phyloP scores from a whole-genome alignment of 2,888 invertebrate species.

The Chymomyza caudatula region DNA sequence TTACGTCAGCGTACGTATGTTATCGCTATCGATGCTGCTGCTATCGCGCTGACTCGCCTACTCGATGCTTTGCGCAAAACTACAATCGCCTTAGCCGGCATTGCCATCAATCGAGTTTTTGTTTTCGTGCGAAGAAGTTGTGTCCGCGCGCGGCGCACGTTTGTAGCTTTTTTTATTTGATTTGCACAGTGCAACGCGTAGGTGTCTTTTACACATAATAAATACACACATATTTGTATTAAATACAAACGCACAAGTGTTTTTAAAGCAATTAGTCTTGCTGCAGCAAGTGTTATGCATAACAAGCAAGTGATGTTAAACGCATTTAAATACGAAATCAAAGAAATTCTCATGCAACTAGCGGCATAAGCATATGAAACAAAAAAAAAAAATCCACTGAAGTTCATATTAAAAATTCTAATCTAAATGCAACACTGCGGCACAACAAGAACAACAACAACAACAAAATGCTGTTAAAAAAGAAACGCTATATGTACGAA shows the following conservation, averaged over 20 bases:
- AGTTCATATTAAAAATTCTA: conserved; percentile 35
- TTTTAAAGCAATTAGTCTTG: conserved; percentile 5
- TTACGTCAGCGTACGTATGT: background rate
- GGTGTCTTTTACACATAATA: background rate
- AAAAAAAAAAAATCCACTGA: conserved; percentile 30
- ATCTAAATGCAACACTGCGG: conserved; percentile 57
- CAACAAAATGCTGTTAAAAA: conserved; percentile 73
- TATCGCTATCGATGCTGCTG: background rate
- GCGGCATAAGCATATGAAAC: conserved; percentile 30
- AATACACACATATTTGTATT: background rate
- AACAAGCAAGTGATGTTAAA: conserved; percentile 41
- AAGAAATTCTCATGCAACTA: conserved; percentile 14
- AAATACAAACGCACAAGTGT: conserved; percentile 19
- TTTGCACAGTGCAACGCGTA: background rate
- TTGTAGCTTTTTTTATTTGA: conserved; percentile 12
- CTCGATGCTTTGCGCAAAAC: background rate
- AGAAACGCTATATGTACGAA: conserved; percentile 74
- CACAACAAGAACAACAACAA: conserved; percentile 49
- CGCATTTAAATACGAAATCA: conserved; percentile 34
- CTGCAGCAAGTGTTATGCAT: conserved; percentile 15
- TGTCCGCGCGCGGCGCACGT: conserved; percentile 5
- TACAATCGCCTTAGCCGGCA: background rate
- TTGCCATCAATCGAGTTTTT: background rate
- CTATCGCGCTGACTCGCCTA: too few relatives aligned
- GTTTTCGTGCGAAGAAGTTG: background rate